These are phyloP conservation scores for Nemopilema nomurai DNA, from an alignment of 30 jellyfish, hydroid and myxozoan genomes.

Conservation along the genomic window DNA sequence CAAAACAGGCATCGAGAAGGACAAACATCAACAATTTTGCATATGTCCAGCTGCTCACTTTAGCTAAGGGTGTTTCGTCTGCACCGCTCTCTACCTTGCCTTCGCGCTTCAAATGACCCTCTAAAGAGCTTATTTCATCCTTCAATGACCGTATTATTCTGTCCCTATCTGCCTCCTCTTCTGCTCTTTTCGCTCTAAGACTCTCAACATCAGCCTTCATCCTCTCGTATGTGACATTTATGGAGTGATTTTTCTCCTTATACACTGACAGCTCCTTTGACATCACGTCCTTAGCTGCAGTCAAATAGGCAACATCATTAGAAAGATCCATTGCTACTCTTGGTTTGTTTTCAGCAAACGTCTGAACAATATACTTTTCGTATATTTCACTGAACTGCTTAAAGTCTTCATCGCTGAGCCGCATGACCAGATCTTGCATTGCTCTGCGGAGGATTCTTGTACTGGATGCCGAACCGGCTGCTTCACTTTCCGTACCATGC, in stretches of 20 bases:
- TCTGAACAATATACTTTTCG: conserved; percentile 23
- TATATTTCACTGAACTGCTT: conserved; percentile 42
- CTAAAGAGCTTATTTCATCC: conserved; percentile 23
- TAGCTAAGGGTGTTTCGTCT: background rate
- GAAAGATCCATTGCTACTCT: background rate
- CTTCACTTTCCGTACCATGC: background rate
- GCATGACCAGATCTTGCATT: conserved; percentile 46
- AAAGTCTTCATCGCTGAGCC: conserved; percentile 51
- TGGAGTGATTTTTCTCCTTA: conserved; percentile 22
- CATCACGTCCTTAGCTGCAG: conserved; percentile 30
- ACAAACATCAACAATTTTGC: conserved; percentile 18
- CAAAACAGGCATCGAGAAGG: background rate
- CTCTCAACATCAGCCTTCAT: conserved; percentile 56
- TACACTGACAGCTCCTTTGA: conserved; percentile 36
- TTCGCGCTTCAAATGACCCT: background rate
- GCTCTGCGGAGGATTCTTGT: conserved; percentile 46
- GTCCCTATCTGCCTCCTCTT: conserved; percentile 40
- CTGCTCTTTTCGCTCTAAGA: conserved; percentile 27
- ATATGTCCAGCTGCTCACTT: background rate
- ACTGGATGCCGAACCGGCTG: background rate
- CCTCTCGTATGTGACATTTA: conserved; percentile 11
- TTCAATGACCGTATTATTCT: conserved; percentile 9
- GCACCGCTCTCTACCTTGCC: background rate
- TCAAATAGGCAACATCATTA: conserved; percentile 17
- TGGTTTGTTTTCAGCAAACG: conserved; percentile 9